Base-by-base conservation (phyloP, 2,797 vertebrate genomes). In the Poliocrania exsul region DNA sequence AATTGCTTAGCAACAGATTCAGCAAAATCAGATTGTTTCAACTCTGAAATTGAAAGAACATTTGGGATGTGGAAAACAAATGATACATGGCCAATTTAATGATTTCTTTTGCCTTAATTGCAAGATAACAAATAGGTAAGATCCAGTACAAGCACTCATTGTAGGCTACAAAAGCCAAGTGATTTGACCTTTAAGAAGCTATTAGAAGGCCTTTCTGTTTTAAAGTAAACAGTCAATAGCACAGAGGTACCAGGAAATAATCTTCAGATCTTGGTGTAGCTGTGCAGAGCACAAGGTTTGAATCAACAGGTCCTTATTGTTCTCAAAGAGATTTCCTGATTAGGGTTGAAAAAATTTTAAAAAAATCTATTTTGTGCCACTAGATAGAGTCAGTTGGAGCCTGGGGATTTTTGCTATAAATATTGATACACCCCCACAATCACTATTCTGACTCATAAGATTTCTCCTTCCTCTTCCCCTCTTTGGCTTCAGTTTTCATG, bases 1-100 rank as follows among this genome's bases (percentile, higher is more conserved):
- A 73, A 96, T 93, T 91, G 91, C 95, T 94, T 93, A 96, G 95
- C 91, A 97, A 94, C 94, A 81, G 56, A 88, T 88, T 73, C 64
- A 81, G 66, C 40, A 91, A 93, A 81, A 80, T 67, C 29, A 33
- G 69, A 70, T 60, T 42, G 31, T 73, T 95, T 93, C 73, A 94
- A 4, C 77, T 60, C 24, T 50, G 62, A 91, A 83, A 79, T 24
- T 33, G 38, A 81, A 94, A 88, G 51, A 90, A 72, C 44, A 57
- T n/a, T 29, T 35, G 40, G 54, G 46, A 94, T 74, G 61, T 82
- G 56, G 47, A 79, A 96, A 93, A 53, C 37, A 84, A 95, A 77
- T 60, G 46, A 81, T 47, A 50, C 46, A 37, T 86, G 29, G 23
- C 26, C 79, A 29, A 84, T 79, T 80, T 64, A 3, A 51, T 78